Percentiles rank a stretch among this genome's conserved stretches.
Conservation (phyloP, 2,888 invertebrate species). For the Branchellion lobata region DNA sequence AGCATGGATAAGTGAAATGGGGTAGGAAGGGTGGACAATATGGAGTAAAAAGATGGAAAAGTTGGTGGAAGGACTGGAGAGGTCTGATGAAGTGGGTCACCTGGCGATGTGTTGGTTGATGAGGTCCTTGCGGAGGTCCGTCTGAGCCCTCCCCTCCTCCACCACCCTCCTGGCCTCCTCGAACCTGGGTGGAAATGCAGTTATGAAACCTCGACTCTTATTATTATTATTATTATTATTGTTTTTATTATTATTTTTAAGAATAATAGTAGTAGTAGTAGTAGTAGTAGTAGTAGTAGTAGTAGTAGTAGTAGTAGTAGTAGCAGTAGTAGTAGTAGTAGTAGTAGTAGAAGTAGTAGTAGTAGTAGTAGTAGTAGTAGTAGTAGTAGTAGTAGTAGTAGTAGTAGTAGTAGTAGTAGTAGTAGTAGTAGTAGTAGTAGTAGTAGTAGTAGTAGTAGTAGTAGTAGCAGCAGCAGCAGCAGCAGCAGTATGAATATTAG, state of each 20-base stretch:
- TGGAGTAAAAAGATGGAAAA: background rate
- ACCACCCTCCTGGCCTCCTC: background rate
- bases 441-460: conserved; percentile 29
- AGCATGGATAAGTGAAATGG: too few species aligned
- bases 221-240: background rate
- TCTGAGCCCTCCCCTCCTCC: background rate
- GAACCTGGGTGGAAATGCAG: too few species aligned
- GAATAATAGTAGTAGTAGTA: conserved; percentile 19
- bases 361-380: conserved; percentile 29
- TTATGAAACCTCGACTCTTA: too few species aligned
- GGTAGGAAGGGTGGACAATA: too few species aligned
- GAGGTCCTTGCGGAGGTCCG: background rate
- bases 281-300: conserved; percentile 4
- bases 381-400: conserved; percentile 28
- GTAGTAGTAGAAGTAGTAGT: conserved; percentile 26
- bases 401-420: conserved; percentile 25
- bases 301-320: conserved; percentile 21
- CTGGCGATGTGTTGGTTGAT: too few species aligned
- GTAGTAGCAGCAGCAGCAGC: conserved; percentile 14
- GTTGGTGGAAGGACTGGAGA: background rate
- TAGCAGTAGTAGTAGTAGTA: conserved; percentile 21
- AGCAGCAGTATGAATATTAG: background rate
- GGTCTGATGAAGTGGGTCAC: too few species aligned
- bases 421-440: conserved; percentile 29
- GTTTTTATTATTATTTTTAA: background rate